Conservation (phyloP, 2,113 vertebrate genomes). For the Choloepus hoffmanni region DNA sequence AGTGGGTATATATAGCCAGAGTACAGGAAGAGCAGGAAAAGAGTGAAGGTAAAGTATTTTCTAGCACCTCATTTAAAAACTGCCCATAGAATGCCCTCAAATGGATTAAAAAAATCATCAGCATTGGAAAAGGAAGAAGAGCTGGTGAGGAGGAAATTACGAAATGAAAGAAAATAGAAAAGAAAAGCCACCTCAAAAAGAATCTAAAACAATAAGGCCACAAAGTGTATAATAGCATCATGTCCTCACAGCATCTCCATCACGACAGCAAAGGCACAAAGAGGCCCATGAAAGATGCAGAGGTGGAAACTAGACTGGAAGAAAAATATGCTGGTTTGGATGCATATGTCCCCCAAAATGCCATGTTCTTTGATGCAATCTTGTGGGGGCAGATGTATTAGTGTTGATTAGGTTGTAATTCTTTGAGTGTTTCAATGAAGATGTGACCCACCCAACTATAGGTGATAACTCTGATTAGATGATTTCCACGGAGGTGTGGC, state of each 20-base stretch:
- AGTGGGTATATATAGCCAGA: background rate
- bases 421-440: too few relatives aligned
- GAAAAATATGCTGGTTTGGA: too few relatives aligned
- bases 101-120: background rate
- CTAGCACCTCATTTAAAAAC: background rate
- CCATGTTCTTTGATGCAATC: too few relatives aligned
- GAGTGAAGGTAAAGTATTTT: background rate
- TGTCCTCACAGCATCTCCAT: rapidly evolving
- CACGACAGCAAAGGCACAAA: background rate
- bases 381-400: too few relatives aligned
- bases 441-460: too few relatives aligned
- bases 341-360: too few relatives aligned
- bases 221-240: background rate
- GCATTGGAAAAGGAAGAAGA: background rate
- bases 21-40: background rate
- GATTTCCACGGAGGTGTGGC: too few relatives aligned
- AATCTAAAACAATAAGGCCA: background rate
- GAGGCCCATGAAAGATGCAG: background rate
- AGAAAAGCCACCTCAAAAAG: background rate
- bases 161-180: background rate
- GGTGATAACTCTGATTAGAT: too few relatives aligned
- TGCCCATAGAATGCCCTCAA: background rate
- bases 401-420: too few relatives aligned
- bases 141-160: background rate
- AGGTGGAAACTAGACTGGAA: background rate